phyloP scores from a whole-genome alignment of 1,140 invertebrate genomes.

The Pygmarrhopalites habei region DNA sequence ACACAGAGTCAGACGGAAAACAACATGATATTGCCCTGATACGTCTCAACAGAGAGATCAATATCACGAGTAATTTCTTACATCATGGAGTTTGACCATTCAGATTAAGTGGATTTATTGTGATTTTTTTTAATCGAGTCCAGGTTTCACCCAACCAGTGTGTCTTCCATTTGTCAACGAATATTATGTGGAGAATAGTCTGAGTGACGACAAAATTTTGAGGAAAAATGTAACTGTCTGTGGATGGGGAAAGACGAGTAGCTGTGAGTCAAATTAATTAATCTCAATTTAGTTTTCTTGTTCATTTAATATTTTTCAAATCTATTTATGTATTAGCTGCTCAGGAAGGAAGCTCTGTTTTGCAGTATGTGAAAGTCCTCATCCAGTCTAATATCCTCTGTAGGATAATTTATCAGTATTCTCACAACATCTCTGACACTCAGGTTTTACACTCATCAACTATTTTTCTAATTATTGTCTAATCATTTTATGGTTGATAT shows the following conservation, averaged over 20 bases:
- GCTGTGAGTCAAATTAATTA: conserved; percentile 17
- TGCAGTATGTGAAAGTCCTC: not conserved
- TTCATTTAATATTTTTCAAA: not conserved
- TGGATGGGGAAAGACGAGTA: conserved; percentile 33
- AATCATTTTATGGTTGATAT: not conserved
- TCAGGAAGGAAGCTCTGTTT: not conserved
- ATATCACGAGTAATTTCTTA: too few species aligned
- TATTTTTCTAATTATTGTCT: not conserved
- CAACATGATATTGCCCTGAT: conserved; percentile 33
- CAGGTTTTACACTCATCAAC: not conserved
- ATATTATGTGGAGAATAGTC: conserved; percentile 11
- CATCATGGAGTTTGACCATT: too few species aligned
- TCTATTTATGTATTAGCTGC: not conserved
- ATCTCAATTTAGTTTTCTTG: not conserved
- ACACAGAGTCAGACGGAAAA: conserved; percentile 15
- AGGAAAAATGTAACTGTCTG: conserved; percentile 10
- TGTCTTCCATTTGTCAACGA: conserved; percentile 35
- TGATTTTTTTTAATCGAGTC: too few species aligned
- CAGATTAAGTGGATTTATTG: too few species aligned
- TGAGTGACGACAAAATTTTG: conserved; percentile 11
- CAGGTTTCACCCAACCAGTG: conserved; percentile 32
- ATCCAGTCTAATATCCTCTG: not conserved
- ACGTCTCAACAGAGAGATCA: conserved; percentile 23
- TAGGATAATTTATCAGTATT: not conserved
- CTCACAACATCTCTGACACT: not conserved